These are phyloP conservation scores for Mormyrops boulengeri DNA, from an alignment of 2,797 vertebrate genomes.

Conservation along the genomic window DNA sequence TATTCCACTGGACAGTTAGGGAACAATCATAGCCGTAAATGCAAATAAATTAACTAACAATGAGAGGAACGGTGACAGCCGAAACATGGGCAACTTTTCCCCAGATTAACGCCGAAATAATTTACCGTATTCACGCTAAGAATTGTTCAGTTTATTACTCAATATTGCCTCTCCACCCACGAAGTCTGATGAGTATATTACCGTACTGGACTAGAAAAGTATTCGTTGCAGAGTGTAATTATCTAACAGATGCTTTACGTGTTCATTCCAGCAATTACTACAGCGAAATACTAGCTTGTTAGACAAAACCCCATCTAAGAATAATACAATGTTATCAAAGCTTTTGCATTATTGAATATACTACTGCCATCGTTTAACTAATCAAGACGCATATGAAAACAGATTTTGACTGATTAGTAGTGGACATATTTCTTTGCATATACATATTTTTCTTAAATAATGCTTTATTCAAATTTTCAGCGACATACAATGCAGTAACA, in stretches of 20 bases:
- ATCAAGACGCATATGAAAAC: not conserved
- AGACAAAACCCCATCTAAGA: not conserved
- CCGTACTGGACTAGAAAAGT: not conserved
- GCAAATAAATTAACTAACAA: not conserved
- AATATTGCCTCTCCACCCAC: not conserved
- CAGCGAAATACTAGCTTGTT: not conserved
- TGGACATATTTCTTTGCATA: not conserved
- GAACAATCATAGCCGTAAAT: not conserved
- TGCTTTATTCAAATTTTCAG: not conserved
- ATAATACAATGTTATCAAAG: not conserved
- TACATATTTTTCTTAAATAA: not conserved
- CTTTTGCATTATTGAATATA: not conserved
- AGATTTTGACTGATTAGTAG: not conserved
- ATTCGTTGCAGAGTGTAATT: not conserved
- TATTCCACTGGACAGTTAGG: not conserved
- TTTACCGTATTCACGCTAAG: not conserved
- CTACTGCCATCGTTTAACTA: not conserved
- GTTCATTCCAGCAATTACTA: not conserved
- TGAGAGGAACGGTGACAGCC: not conserved
- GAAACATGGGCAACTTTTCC: not conserved
- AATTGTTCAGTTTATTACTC: not conserved
- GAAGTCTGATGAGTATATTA: not conserved
- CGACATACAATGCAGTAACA: slow-evolving; percentile 16
- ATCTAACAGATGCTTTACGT: not conserved
- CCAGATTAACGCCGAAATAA: not conserved